Conservation (phyloP, 2,113 vertebrate species). For the Megaceryle torquata region DNA sequence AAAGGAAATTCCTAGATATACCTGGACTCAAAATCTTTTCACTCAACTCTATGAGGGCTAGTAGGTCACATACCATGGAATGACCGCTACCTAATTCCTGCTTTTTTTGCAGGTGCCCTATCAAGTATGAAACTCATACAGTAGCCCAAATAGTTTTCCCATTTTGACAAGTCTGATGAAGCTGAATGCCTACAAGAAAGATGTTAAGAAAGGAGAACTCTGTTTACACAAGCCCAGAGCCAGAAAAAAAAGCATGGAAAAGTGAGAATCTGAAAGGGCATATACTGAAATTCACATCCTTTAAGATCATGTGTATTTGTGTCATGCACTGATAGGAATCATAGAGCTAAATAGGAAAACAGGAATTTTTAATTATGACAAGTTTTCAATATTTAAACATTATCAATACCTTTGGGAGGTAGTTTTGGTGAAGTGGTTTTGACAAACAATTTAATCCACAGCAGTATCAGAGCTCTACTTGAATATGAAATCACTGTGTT, state of each 20-base stretch:
- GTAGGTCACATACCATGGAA: not conserved
- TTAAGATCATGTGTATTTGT: not conserved
- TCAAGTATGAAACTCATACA: not conserved
- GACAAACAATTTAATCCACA: not conserved
- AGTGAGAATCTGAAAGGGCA: not conserved
- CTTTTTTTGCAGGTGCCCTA: not conserved
- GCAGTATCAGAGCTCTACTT: not conserved
- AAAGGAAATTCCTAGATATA: not conserved
- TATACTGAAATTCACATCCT: not conserved
- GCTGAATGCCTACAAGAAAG: not conserved
- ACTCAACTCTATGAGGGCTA: not conserved
- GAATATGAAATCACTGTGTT: not conserved
- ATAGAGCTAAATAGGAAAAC: not conserved
- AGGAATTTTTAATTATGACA: not conserved
- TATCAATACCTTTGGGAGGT: not conserved
- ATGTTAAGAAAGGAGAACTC: not conserved
- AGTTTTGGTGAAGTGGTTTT: not conserved
- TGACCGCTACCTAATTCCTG: rapidly evolving
- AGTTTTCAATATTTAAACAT: not conserved
- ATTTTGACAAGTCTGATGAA: not conserved
- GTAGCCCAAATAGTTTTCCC: not conserved
- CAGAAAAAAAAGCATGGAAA: not conserved
- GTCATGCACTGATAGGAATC: not conserved
- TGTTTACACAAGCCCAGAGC: not conserved
- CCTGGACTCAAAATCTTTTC: not conserved